Percentiles rank a stretch among this genome's conserved stretches.
Evolutionary conservation across 2,888 invertebrate genomes (phyloP).

Genomic region (Imbricaverruca yamaguchii): DNA sequence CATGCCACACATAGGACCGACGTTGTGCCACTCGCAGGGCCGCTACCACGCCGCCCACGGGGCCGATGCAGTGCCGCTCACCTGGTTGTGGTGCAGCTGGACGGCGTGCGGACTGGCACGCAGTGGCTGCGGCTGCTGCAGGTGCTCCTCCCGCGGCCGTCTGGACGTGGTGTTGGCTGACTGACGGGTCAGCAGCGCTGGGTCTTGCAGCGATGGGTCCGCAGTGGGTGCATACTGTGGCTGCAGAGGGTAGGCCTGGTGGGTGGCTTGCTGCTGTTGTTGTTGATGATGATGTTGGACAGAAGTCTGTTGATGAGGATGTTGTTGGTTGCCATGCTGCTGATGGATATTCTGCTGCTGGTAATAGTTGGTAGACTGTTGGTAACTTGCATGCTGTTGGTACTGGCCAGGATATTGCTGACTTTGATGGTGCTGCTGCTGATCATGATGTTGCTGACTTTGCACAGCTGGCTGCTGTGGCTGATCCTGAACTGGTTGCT

Average conservation of each 20-base stretch:
- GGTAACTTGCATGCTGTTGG: not conserved
- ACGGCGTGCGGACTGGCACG: not conserved
- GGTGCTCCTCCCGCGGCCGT: not conserved
- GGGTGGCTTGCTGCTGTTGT: not conserved
- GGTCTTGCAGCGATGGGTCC: not conserved
- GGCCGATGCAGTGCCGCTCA: not conserved
- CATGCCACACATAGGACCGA: too few species aligned
- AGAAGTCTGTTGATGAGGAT: not conserved
- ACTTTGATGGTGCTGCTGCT: not conserved
- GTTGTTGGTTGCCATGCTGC: not conserved
- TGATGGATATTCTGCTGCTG: not conserved
- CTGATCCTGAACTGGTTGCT: slow-evolving; percentile 24
- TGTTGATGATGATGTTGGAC: not conserved
- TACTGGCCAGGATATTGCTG: not conserved
- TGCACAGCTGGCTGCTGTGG: not conserved
- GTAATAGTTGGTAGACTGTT: not conserved
- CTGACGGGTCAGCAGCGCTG: not conserved
- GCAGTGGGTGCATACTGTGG: not conserved
- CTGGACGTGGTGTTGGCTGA: not conserved
- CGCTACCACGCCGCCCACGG: too few species aligned
- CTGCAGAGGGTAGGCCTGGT: not conserved
- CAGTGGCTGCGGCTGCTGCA: not conserved
- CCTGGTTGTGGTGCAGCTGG: not conserved
- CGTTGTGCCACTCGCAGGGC: too few species aligned
- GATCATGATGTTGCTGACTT: not conserved